Conservation (phyloP, 64 coral and sea anemone genomes). For the Catalaphyllia jardinei region DNA sequence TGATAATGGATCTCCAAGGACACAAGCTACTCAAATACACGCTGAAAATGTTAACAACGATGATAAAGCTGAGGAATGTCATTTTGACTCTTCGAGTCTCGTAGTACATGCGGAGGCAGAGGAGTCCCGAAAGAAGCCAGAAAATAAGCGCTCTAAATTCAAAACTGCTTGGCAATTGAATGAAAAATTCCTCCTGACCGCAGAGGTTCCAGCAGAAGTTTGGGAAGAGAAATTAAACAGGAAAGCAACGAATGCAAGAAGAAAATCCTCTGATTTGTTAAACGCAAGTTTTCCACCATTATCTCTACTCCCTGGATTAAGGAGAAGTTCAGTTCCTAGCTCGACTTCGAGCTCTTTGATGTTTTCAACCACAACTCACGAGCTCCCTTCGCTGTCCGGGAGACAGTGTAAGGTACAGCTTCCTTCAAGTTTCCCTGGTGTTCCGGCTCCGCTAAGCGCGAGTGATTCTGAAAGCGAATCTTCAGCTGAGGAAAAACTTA, state of each 20-base stretch:
- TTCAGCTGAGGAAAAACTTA: not conserved
- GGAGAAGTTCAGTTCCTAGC: slow-evolving; percentile 14
- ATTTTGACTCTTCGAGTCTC: not conserved
- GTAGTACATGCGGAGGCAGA: not conserved
- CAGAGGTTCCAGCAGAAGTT: slow-evolving; percentile 21
- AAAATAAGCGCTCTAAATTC: not conserved
- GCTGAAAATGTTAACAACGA: not conserved
- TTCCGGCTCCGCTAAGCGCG: not conserved
- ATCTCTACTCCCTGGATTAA: not conserved
- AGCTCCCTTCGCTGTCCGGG: slow-evolving; percentile 5
- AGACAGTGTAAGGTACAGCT: slow-evolving; percentile 28
- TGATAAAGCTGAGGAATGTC: not conserved
- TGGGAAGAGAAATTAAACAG: not conserved
- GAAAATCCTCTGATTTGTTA: slow-evolving; percentile 10
- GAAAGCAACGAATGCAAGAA: not conserved
- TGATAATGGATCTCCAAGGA: not conserved
- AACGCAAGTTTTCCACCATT: slow-evolving; percentile 13
- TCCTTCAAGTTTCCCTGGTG: slow-evolving; percentile 1
- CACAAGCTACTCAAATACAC: not conserved
- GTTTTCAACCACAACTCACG: not conserved
- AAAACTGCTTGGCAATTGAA: slow-evolving; percentile 37
- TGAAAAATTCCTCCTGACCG: slow-evolving; percentile 14
- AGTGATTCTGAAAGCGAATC: slow-evolving; percentile 7
- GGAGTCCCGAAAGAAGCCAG: not conserved
- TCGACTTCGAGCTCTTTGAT: not conserved